These are phyloP conservation scores for Blennius ocellaris DNA, from an alignment of 2,113 vertebrate genomes.

Conservation along the genomic window DNA sequence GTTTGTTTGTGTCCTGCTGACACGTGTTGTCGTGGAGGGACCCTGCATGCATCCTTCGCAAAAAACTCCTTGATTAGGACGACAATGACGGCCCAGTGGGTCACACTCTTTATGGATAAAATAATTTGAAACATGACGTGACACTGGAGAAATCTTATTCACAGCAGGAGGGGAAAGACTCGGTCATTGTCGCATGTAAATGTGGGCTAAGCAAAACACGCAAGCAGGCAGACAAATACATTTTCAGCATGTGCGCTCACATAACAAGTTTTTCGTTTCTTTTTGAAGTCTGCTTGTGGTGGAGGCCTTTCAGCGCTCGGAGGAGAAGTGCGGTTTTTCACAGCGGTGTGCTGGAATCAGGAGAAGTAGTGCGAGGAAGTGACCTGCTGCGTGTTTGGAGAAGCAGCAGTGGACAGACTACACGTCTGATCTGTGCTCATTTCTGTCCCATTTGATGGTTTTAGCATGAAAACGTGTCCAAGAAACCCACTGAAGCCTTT, in stretches of 20 bases:
- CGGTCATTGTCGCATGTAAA: slow-evolving; percentile 47
- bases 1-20: slow-evolving; percentile 17
- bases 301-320: slow-evolving; percentile 13
- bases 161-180: slow-evolving; percentile 24
- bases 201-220: slow-evolving; percentile 43
- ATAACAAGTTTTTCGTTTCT: slow-evolving; percentile 10
- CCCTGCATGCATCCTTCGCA: not conserved
- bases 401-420: slow-evolving; percentile 37
- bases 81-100: slow-evolving; percentile 17
- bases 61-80: slow-evolving; percentile 11
- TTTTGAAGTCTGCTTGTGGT: slow-evolving; percentile 5
- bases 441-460: slow-evolving; percentile 22
- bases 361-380: slow-evolving; percentile 14
- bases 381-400: slow-evolving; percentile 31
- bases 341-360: slow-evolving; percentile 21
- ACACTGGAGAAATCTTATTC: slow-evolving; percentile 28
- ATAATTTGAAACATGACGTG: slow-evolving; percentile 28
- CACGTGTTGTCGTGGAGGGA: slow-evolving; percentile 13
- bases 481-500: not conserved
- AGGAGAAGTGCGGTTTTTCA: slow-evolving; percentile 25
- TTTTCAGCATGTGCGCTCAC: not conserved
- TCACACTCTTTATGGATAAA: slow-evolving; percentile 13
- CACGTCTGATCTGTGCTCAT: slow-evolving; percentile 13
- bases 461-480: slow-evolving; percentile 27
- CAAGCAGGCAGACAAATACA: not conserved